These are phyloP conservation scores for Ophion costatus DNA, from an alignment of 2,888 invertebrate species.

Conservation along the genomic window DNA sequence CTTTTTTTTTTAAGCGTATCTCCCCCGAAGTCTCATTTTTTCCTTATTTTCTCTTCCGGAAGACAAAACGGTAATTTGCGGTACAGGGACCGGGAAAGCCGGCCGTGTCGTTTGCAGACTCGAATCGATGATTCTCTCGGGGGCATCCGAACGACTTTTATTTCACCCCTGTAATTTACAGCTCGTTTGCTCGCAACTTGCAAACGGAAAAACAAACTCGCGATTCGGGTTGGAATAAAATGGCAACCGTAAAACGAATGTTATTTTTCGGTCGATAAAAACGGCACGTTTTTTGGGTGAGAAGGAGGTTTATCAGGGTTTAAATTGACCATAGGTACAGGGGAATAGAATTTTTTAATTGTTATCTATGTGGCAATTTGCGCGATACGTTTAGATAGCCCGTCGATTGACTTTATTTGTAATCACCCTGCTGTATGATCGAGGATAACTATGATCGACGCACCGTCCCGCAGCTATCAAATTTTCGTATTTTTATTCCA, in stretches of 20 bases:
- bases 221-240: neutral
- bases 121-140: slow-evolving; percentile 45
- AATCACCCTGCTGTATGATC: neutral
- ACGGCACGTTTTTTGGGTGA: too few species aligned
- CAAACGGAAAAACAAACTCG: neutral
- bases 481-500: neutral
- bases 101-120: slow-evolving; percentile 35
- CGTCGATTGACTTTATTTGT: too few species aligned
- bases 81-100: neutral
- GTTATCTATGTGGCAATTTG: too few species aligned
- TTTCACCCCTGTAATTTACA: slow-evolving; percentile 35
- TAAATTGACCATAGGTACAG: too few species aligned
- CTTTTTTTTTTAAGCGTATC: slow-evolving; percentile 28
- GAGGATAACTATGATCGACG: neutral
- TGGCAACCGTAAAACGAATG: neutral
- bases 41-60: slow-evolving; percentile 33
- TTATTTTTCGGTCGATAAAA: neutral
- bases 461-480: neutral
- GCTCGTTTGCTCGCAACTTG: neutral
- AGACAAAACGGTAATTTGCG: slow-evolving; percentile 49
- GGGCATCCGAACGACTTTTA: slow-evolving; percentile 14
- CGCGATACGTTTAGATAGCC: too few species aligned
- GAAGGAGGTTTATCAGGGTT: too few species aligned
- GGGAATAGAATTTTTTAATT: too few species aligned
- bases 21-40: slow-evolving; percentile 16